Conservation (phyloP, 2,797 vertebrate genomes). For the Poecilia picta region DNA sequence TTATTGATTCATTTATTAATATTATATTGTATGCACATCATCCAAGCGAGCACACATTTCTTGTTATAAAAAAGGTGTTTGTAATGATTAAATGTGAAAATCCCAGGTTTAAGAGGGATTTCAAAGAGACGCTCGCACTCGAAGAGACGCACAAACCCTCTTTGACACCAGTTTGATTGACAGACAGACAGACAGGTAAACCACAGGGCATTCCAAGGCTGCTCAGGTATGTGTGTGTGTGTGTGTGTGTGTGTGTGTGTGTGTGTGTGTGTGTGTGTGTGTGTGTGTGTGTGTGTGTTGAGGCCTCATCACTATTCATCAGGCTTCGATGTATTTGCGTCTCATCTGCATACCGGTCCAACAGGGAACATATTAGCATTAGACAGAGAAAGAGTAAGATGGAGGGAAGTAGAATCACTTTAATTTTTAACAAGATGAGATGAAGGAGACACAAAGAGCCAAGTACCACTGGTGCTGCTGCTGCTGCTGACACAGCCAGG, state of each 20-base stretch:
- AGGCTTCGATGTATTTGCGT: slow-evolving; percentile 71
- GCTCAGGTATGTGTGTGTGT: slow-evolving; percentile 63
- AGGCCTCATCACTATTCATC: slow-evolving; percentile 82
- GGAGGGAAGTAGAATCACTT: slow-evolving; percentile 76
- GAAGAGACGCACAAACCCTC: slow-evolving; percentile 31
- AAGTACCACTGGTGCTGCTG: slow-evolving; percentile 51
- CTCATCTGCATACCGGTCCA: slow-evolving; percentile 82
- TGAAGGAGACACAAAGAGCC: slow-evolving; percentile 79
- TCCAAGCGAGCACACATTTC: not conserved
- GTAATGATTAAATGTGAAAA: slow-evolving; percentile 19
- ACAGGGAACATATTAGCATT: slow-evolving; percentile 84
- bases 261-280: slow-evolving; percentile 42
- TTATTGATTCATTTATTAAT: not conserved
- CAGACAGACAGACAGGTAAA: slow-evolving; percentile 80
- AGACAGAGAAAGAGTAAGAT: slow-evolving; percentile 70
- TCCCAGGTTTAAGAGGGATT: slow-evolving; percentile 20
- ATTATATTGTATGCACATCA: not conserved
- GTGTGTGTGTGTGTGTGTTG: slow-evolving; percentile 47
- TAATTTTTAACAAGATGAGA: slow-evolving; percentile 87
- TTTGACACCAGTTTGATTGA: slow-evolving; percentile 74
- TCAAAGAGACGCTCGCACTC: slow-evolving; percentile 28
- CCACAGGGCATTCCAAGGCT: slow-evolving; percentile 74
- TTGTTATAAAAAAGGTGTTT: not conserved
- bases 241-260: slow-evolving; percentile 47
- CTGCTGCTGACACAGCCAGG: slow-evolving; percentile 71